These are phyloP conservation scores for Amazona vittata DNA, from an alignment of 2,113 vertebrate species.

Conservation along the genomic window DNA sequence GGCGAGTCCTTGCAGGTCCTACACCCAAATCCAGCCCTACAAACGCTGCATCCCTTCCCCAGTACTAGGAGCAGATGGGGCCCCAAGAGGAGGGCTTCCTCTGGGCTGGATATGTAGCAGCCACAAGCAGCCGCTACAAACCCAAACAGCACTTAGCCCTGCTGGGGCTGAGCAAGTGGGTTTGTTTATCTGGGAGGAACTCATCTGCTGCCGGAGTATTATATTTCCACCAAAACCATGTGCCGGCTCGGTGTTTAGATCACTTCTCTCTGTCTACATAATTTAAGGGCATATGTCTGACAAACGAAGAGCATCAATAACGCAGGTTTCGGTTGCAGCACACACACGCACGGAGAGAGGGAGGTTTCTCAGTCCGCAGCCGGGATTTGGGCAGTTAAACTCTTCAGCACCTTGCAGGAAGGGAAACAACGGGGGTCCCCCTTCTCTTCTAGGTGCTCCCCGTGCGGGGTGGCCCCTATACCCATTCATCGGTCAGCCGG, in stretches of 20 bases:
- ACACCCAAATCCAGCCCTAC: not conserved
- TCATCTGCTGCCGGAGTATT: slow-evolving; percentile 50
- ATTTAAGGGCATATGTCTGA: slow-evolving; percentile 64
- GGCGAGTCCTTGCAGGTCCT: not conserved
- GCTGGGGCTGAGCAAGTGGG: slow-evolving; percentile 52
- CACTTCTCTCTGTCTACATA: slow-evolving; percentile 57
- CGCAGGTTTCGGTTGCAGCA: slow-evolving; percentile 28
- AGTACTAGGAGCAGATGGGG: not conserved
- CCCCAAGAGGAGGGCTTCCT: slow-evolving; percentile 29
- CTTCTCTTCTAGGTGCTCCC: not conserved
- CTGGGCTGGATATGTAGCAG: slow-evolving; percentile 25
- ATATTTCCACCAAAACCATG: slow-evolving; percentile 59
- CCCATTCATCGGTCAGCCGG: not conserved
- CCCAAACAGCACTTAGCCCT: slow-evolving; percentile 25
- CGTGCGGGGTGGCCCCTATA: not conserved
- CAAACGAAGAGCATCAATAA: slow-evolving; percentile 32
- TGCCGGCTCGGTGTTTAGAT: slow-evolving; percentile 45
- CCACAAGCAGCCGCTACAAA: slow-evolving; percentile 25
- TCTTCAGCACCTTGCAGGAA: not conserved
- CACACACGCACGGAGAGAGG: not conserved
- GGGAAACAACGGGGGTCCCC: accelerated
- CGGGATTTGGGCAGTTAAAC: not conserved
- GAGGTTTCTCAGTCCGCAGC: not conserved
- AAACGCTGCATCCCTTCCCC: not conserved
- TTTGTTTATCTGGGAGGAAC: slow-evolving; percentile 66